phyloP scores from a whole-genome alignment of 2,888 invertebrate species.

The Lutraria lutraria region DNA sequence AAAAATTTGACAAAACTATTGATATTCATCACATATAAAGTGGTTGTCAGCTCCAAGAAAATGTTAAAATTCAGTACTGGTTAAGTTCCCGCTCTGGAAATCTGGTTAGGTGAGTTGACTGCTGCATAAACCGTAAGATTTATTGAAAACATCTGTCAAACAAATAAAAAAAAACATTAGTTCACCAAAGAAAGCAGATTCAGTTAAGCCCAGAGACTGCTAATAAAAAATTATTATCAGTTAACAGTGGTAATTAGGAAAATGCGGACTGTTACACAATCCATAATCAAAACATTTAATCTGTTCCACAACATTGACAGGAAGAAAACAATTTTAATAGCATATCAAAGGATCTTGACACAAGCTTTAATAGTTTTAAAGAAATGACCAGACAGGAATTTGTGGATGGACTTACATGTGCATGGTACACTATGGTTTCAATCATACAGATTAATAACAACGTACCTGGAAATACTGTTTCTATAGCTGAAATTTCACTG shows the following conservation, averaged over 20 bases:
- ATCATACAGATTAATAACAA: not conserved
- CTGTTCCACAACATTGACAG: not conserved
- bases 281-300: not conserved
- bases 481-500: constrained; percentile 29
- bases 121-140: too few relatives aligned
- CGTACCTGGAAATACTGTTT: constrained; percentile 12
- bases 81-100: too few relatives aligned
- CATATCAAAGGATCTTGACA: not conserved
- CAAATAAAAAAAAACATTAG: too few relatives aligned
- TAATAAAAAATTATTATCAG: not conserved
- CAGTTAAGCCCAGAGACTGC: not conserved
- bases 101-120: too few relatives aligned
- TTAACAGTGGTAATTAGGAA: not conserved
- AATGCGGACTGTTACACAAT: not conserved
- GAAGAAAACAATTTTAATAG: not conserved
- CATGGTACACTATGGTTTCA: not conserved
- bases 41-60: too few relatives aligned
- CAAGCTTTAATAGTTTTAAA: constrained; percentile 3
- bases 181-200: too few relatives aligned
- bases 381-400: too few relatives aligned
- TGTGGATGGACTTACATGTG: too few relatives aligned
- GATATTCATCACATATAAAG: too few relatives aligned
- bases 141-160: too few relatives aligned
- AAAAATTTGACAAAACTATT: too few relatives aligned
- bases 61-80: too few relatives aligned